phyloP scores from a whole-genome alignment of 2,888 invertebrate genomes.

The Chrysotoxum bicinctum region DNA sequence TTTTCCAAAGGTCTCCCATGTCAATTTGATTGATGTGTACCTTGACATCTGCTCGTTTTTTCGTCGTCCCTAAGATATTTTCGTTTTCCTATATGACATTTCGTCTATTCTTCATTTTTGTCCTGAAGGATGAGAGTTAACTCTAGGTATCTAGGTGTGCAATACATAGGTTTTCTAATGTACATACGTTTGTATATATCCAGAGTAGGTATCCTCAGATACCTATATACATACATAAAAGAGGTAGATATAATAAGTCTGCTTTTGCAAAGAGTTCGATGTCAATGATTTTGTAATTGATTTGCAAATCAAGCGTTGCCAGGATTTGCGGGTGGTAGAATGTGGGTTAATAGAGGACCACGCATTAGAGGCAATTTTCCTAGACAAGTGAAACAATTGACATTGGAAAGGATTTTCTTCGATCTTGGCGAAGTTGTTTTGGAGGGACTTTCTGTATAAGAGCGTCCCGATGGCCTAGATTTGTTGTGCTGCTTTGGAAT shows the following conservation, averaged over 20 bases:
- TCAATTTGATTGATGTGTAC: conserved; percentile 75
- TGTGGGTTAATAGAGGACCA: conserved; percentile 60
- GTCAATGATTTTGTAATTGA: conserved; percentile 64
- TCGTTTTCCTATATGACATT: conserved; percentile 59
- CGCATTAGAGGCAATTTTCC: conserved; percentile 31
- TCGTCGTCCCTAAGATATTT: conserved; percentile 27
- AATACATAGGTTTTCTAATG: conserved; percentile 19
- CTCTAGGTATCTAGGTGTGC: neutral
- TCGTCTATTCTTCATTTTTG: conserved; percentile 53
- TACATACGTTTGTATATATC: neutral
- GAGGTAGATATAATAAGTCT: conserved; percentile 1
- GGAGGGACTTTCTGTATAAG: conserved; percentile 4
- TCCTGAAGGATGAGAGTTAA: conserved; percentile 31
- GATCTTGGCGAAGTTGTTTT: conserved; percentile 15
- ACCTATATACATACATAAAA: conserved; percentile 2
- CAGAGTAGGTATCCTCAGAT: neutral
- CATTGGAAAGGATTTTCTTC: conserved; percentile 42
- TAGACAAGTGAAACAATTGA: conserved; percentile 66
- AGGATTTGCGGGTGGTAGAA: conserved; percentile 66
- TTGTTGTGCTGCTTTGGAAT: neutral
- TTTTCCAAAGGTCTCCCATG: conserved; percentile 61
- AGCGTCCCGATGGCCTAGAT: conserved; percentile 46
- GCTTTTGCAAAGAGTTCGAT: conserved; percentile 11
- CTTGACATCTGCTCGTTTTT: conserved; percentile 74
- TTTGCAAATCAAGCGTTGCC: conserved; percentile 69